A percentile compares a stretch with the other conserved stretches of the same genome.
Conservation (phyloP, 2,888 invertebrate species). For the Sarcophaga rosellei region DNA sequence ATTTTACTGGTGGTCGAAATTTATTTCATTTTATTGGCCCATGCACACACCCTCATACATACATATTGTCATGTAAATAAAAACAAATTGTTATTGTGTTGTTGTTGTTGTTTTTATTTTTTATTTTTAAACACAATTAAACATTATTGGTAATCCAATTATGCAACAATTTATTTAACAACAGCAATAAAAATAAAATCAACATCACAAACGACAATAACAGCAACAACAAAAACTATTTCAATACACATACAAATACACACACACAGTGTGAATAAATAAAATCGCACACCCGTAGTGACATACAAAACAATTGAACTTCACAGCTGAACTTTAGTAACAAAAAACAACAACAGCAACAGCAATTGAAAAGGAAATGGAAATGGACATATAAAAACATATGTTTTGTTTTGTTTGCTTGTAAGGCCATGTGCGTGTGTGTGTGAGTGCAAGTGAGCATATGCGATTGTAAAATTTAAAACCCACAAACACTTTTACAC, state of each 20-base stretch:
- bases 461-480: conserved; percentile 45
- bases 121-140: conserved; percentile 63
- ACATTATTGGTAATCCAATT: conserved; percentile 68
- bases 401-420: conserved; percentile 37
- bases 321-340: conserved; percentile 9
- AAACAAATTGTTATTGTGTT: background rate
- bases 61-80: background rate
- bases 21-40: conserved; percentile 25
- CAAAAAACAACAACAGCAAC: background rate
- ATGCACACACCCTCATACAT: background rate
- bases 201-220: conserved; percentile 32
- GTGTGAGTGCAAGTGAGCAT: background rate
- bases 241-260: conserved; percentile 20
- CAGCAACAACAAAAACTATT: conserved; percentile 39
- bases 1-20: conserved; percentile 15
- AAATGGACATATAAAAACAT: conserved; percentile 48
- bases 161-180: conserved; percentile 66
- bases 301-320: conserved; percentile 23
- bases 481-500: background rate
- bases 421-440: background rate
- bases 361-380: conserved; percentile 39
- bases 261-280: conserved; percentile 14
- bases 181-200: conserved; percentile 56
- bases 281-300: conserved; percentile 39
- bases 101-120: conserved; percentile 10